Evolutionary conservation across 2,888 invertebrate genomes (phyloP).

Genomic region (Thera britannica): DNA sequence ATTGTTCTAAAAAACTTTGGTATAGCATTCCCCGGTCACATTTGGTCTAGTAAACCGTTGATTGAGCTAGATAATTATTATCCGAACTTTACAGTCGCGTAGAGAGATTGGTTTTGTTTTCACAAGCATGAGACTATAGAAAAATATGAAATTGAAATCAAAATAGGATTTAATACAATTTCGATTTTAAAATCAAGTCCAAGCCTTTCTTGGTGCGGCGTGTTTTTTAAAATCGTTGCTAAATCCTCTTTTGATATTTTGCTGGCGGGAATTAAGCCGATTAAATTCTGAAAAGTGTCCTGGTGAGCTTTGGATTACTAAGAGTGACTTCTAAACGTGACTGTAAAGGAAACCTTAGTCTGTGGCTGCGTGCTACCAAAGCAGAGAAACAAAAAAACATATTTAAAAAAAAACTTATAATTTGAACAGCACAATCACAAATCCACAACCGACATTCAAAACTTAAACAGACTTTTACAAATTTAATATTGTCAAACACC

Average conservation of each 20-base stretch:
- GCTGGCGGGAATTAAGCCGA: background rate
- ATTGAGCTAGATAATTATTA: slow-evolving; percentile 32
- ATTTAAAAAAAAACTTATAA: background rate
- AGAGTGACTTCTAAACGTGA: slow-evolving; percentile 22
- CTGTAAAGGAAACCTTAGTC: slow-evolving; percentile 11
- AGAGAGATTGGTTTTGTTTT: slow-evolving; percentile 3
- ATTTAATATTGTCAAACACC: slow-evolving; percentile 23
- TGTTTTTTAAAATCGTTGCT: background rate
- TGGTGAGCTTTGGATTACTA: background rate
- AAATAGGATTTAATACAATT: no score
- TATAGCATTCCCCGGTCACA: slow-evolving; percentile 13
- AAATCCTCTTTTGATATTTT: slow-evolving; percentile 3
- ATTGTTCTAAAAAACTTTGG: slow-evolving; percentile 25
- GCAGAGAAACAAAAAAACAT: slow-evolving; percentile 6
- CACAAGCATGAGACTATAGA: background rate
- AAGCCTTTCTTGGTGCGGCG: no score
- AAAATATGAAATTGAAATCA: no score
- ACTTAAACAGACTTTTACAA: slow-evolving; percentile 8
- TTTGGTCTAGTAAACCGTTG: slow-evolving; percentile 26
- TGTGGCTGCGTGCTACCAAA: slow-evolving; percentile 14
- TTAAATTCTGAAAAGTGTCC: background rate
- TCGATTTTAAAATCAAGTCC: no score
- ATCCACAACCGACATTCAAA: slow-evolving; percentile 17
- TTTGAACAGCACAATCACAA: slow-evolving; percentile 6
- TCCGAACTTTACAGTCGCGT: slow-evolving; percentile 26